Evolutionary conservation across 2,888 invertebrate species (phyloP).

Genomic region (Drosophila percnosoma): DNA sequence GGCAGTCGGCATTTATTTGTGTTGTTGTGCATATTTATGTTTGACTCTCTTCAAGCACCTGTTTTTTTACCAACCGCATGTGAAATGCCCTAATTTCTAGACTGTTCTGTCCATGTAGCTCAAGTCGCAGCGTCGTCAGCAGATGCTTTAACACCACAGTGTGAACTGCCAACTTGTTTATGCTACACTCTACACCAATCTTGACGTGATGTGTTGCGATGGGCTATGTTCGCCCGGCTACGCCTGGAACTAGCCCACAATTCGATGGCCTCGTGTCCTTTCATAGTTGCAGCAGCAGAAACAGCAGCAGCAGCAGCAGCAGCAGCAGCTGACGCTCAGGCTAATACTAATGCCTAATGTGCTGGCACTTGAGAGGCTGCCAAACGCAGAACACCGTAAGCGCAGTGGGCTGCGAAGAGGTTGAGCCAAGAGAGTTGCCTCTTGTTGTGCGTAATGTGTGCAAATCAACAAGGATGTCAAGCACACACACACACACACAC

Average conservation of each 20-base stretch:
- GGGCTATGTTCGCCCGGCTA: not conserved
- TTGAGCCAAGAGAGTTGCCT: not conserved
- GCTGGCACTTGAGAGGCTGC: constrained; percentile 44
- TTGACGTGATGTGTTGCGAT: not conserved
- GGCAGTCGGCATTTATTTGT: not conserved
- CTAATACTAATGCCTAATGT: constrained; percentile 29
- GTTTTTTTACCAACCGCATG: constrained; percentile 53
- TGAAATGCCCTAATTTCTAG: constrained; percentile 78
- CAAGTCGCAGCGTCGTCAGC: constrained; percentile 5
- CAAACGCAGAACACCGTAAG: constrained; percentile 12
- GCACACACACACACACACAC: constrained; percentile 21
- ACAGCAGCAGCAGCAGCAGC: no score
- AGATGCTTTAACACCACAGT: constrained; percentile 63
- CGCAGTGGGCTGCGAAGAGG: not conserved
- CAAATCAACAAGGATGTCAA: constrained; percentile 53
- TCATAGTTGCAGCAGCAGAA: constrained; percentile 34
- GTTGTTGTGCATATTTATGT: not conserved
- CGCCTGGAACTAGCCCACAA: constrained; percentile 12
- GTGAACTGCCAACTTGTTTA: constrained; percentile 47
- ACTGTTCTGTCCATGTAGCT: constrained; percentile 20
- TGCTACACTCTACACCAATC: constrained; percentile 21
- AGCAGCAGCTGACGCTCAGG: constrained; percentile 21
- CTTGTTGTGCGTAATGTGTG: constrained; percentile 11
- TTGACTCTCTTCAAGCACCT: constrained; percentile 13
- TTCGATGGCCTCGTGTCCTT: constrained; percentile 18